Evolutionary conservation across 2,888 invertebrate species (phyloP).

Genomic region (Clunio marinus): DNA sequence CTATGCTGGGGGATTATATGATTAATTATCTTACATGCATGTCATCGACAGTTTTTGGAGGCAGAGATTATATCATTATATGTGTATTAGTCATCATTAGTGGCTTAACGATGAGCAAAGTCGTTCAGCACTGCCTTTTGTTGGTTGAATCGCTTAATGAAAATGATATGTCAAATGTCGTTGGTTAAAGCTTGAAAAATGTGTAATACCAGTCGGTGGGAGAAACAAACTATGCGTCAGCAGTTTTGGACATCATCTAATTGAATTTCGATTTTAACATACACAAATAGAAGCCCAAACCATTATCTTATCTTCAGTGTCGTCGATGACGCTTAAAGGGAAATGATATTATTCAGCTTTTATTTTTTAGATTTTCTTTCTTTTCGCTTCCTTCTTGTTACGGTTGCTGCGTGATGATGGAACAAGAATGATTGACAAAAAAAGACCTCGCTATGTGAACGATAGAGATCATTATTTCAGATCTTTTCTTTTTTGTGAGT

Average conservation of each 20-base stretch:
- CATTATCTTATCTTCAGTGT: neutral
- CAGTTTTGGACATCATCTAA: constrained; percentile 37
- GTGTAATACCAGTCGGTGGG: neutral
- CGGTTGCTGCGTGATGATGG: constrained; percentile 27
- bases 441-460: neutral
- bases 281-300: neutral
- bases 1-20: constrained; percentile 3
- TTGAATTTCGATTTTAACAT: constrained; percentile 33
- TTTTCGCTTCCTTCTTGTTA: neutral
- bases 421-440: constrained; percentile 39
- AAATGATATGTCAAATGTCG: constrained; percentile 15
- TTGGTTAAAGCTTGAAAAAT: neutral
- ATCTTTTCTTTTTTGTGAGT: neutral
- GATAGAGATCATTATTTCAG: constrained; percentile 37
- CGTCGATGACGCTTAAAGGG: neutral
- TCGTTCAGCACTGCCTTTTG: constrained; percentile 16
- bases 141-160: constrained; percentile 21
- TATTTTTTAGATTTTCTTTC: neutral
- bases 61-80: constrained; percentile 20
- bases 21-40: constrained; percentile 39
- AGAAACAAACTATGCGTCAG: constrained; percentile 27
- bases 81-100: constrained; percentile 28
- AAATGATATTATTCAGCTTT: neutral
- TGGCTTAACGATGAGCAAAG: constrained; percentile 23
- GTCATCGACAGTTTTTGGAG: constrained; percentile 36